These are phyloP conservation scores for Tinea trinotella DNA, from an alignment of 2,888 invertebrate species.

Conservation along the genomic window DNA sequence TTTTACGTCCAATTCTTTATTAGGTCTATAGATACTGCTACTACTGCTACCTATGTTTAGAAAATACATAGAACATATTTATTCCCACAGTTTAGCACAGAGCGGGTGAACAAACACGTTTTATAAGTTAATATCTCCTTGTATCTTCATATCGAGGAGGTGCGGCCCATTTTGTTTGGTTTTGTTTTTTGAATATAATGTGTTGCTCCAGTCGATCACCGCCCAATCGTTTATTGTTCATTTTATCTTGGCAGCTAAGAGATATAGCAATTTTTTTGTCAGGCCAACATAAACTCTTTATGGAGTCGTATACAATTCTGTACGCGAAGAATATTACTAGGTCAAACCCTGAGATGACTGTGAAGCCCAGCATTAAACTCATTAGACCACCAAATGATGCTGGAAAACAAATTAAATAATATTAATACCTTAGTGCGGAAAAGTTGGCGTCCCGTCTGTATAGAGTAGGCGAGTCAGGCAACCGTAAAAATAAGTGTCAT, in stretches of 20 bases:
- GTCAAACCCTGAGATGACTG: constrained; percentile 78
- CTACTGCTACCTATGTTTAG: too few species aligned
- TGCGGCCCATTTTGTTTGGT: background rate
- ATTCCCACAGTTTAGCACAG: too few species aligned
- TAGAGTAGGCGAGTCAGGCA: too few species aligned
- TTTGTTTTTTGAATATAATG: constrained; percentile 18
- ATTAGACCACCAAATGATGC: constrained; percentile 81
- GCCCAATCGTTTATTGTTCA: background rate
- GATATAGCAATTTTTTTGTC: too few species aligned
- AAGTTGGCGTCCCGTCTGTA: too few species aligned
- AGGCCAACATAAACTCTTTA: constrained; percentile 13
- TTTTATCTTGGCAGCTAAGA: background rate
- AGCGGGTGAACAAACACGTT: too few species aligned
- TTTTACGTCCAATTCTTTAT: too few species aligned
- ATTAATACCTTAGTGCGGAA: too few species aligned
- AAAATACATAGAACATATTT: too few species aligned
- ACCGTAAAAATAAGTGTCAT: too few species aligned
- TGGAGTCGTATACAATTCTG: constrained; percentile 54
- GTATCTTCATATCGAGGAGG: constrained; percentile 16
- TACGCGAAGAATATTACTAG: constrained; percentile 75
- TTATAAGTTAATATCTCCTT: constrained; percentile 11
- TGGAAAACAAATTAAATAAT: constrained; percentile 41
- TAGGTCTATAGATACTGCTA: too few species aligned
- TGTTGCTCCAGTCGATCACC: background rate
- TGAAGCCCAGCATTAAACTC: constrained; percentile 79